Conservation (phyloP, 2,888 invertebrate species). For the Agrotis clavis region DNA sequence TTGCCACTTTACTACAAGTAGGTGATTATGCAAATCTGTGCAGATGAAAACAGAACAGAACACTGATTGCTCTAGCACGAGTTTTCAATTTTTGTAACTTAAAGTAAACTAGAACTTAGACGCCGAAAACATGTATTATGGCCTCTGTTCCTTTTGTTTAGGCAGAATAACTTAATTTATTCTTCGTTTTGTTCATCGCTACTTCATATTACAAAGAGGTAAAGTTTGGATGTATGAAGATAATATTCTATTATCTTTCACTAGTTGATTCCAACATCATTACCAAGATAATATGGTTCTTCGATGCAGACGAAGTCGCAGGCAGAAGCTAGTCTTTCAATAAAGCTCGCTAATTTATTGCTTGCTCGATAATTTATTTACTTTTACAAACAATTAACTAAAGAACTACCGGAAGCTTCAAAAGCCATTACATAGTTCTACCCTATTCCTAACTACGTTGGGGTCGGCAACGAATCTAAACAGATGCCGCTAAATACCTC, state of each 20-base stretch:
- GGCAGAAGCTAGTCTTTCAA: background rate
- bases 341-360: too few species aligned
- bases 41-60: background rate
- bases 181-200: too few species aligned
- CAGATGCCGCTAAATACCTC: conserved; percentile 33
- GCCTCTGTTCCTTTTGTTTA: too few species aligned
- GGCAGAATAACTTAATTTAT: too few species aligned
- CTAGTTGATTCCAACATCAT: background rate
- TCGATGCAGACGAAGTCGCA: background rate
- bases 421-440: background rate
- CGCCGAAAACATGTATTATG: too few species aligned
- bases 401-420: background rate
- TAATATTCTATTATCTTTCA: background rate
- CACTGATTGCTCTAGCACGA: too few species aligned
- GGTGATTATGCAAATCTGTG: too few species aligned
- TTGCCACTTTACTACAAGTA: background rate
- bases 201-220: too few species aligned
- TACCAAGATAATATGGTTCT: background rate
- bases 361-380: background rate
- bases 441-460: background rate
- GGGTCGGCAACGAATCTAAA: background rate
- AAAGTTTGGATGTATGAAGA: too few species aligned
- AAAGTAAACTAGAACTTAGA: too few species aligned
- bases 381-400: background rate
- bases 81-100: too few species aligned